Evolutionary conservation across 2,113 vertebrate species (phyloP), one percentile per base, ranked within the genome.

Genomic region (Clarias batrachus): DNA sequence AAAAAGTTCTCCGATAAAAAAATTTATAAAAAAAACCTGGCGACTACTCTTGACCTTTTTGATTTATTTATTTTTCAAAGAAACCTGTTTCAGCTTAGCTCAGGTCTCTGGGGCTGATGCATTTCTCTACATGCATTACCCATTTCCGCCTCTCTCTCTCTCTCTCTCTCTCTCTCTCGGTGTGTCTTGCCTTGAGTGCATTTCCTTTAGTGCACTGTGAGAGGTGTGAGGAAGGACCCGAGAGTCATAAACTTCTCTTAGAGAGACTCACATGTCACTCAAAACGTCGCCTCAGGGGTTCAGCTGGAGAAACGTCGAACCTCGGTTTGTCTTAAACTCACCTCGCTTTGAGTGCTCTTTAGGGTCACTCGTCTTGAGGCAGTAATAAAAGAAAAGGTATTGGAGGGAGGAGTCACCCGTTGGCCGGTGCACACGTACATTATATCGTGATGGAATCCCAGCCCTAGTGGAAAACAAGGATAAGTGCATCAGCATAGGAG

Each of bases 261-360:
- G 85, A 85, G 71, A 63, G 27, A 87, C 77, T 87, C 87, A 84
- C 77, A 66, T 87, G 87, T 88, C 85, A 82, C 82, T 88, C 83
- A 68, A 62, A 71, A 78, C 86, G 66, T 82, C 19, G 85, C 62
- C 77, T 8, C 79, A 86, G n/a, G 56, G 85, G 87, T 88, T 82
- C 82, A 86, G 59, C 71, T 85, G 16, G 25, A 70, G 60, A 37
- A 71, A 81, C 21, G 59, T 76, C 48, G 23, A 86, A 84, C 13
- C 81, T 88, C 27, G 23, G 77, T 56, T 74, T 74, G 59, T n/a
- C 57, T 81, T 60, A 21, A 6, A 83, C 76, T 84, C 84, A 70
- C 48, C 74, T 74, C 4, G 85, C 63, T n/a, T 84, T 41, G 48
- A 70, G 65, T 71, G 33, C 66, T 86, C 33, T 63, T 21, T 27